These are phyloP conservation scores for Meteorus cinctellus DNA, from an alignment of 2,888 invertebrate species.

Conservation along the genomic window DNA sequence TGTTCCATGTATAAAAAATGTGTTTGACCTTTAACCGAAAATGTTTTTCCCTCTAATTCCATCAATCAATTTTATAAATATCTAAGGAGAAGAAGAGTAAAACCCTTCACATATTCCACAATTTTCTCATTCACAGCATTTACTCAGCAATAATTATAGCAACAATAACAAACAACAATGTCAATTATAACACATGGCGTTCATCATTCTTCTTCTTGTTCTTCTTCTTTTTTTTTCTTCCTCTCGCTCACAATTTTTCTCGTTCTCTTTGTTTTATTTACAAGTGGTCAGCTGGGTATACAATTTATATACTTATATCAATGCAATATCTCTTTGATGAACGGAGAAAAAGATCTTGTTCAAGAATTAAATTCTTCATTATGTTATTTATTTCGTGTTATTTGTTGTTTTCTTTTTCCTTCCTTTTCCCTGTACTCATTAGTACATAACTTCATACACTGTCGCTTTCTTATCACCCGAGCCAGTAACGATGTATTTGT, in stretches of 20 bases:
- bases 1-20: not conserved
- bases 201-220: no score
- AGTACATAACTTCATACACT: constrained; percentile 96
- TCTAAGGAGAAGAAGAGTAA: not conserved
- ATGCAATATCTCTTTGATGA: not conserved
- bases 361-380: constrained; percentile 2
- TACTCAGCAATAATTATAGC: not conserved
- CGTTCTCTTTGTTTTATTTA: not conserved
- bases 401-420: constrained; percentile 18
- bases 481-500: constrained; percentile 98
- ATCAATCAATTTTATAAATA: not conserved
- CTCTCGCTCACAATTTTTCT: not conserved
- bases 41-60: not conserved
- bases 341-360: not conserved
- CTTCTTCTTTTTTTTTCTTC: no score
- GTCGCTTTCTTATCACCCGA: constrained; percentile 99
- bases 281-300: not conserved
- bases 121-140: not conserved
- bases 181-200: constrained; percentile 8
- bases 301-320: constrained; percentile 3
- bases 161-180: constrained; percentile 13
- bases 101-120: not conserved
- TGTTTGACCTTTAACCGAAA: not conserved
- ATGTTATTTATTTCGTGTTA: constrained; percentile 5
- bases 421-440: constrained; percentile 36